Evolutionary conservation across 2,113 vertebrate genomes (phyloP).

Genomic region (Sebastes fasciatus): DNA sequence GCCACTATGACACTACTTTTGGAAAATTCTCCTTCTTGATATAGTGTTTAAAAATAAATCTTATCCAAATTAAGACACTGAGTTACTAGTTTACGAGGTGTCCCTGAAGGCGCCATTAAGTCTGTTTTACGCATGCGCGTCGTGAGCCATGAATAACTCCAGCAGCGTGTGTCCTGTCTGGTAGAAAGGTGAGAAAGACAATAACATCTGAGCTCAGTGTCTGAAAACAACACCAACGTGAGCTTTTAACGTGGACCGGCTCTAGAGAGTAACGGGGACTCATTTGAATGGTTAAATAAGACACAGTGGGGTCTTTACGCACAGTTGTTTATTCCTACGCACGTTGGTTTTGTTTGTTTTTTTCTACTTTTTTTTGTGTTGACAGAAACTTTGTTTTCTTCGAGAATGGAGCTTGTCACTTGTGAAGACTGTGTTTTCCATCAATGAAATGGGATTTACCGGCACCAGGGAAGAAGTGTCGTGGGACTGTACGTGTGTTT

Average conservation of each 20-base stretch:
- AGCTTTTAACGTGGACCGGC: background rate
- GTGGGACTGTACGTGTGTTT: slow-evolving; percentile 60
- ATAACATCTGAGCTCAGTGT: slow-evolving; percentile 38
- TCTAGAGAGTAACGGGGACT: background rate
- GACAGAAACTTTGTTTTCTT: slow-evolving; percentile 12
- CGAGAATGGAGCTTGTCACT: slow-evolving; percentile 49
- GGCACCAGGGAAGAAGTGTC: slow-evolving; percentile 63
- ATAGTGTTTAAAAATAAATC: slow-evolving; percentile 14
- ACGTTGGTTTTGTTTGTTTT: slow-evolving; percentile 4
- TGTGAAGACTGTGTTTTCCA: slow-evolving; percentile 54
- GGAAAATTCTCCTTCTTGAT: background rate
- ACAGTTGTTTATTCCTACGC: background rate
- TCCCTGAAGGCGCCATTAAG: slow-evolving; percentile 54
- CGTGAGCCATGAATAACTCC: slow-evolving; percentile 43
- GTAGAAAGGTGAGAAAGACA: slow-evolving; percentile 60
- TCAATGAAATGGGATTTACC: slow-evolving; percentile 80
- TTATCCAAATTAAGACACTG: background rate
- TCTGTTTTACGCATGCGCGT: slow-evolving; percentile 70
- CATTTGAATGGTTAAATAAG: background rate
- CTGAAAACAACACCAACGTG: background rate
- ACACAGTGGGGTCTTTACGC: slow-evolving; percentile 13
- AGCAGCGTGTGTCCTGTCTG: slow-evolving; percentile 8
- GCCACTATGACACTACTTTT: background rate
- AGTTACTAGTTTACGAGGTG: slow-evolving; percentile 41
- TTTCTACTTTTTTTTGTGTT: slow-evolving; percentile 32